Evolutionary conservation across 2,888 invertebrate species (phyloP).

Genomic region (Parascotia fuliginaria): DNA sequence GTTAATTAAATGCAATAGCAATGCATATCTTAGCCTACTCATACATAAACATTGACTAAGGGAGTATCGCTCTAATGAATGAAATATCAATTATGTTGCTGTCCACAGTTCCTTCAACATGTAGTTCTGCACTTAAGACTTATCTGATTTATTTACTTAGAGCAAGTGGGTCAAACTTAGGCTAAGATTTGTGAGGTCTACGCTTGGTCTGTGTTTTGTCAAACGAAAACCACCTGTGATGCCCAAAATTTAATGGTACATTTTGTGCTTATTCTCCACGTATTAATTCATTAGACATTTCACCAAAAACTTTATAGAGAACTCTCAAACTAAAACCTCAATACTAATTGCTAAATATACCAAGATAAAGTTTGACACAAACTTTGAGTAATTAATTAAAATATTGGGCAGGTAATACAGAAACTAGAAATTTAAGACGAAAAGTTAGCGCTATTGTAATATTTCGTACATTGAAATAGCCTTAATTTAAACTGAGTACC

Average conservation of each 20-base stretch:
- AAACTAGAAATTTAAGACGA: too few species aligned
- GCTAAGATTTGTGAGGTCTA: constrained; percentile 5
- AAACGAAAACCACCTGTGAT: background rate
- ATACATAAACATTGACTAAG: background rate
- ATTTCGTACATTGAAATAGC: background rate
- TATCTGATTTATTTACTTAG: constrained; percentile 3
- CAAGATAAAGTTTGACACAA: too few species aligned
- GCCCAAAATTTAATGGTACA: background rate
- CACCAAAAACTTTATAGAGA: too few species aligned
- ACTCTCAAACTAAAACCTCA: too few species aligned
- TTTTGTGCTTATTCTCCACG: background rate
- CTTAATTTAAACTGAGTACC: background rate
- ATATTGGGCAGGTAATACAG: too few species aligned
- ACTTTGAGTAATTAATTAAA: too few species aligned
- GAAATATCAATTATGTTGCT: background rate
- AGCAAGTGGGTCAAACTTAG: constrained; percentile 3
- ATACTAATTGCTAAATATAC: too few species aligned
- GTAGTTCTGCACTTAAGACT: background rate
- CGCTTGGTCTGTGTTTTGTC: background rate
- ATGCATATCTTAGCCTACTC: background rate
- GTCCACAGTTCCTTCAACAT: background rate
- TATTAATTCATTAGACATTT: too few species aligned
- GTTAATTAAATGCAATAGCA: background rate
- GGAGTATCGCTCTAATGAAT: constrained; percentile 1
- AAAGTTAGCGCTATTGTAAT: too few species aligned